Conservation (phyloP, 2,888 invertebrate genomes). For the Fragum whitleyi region DNA sequence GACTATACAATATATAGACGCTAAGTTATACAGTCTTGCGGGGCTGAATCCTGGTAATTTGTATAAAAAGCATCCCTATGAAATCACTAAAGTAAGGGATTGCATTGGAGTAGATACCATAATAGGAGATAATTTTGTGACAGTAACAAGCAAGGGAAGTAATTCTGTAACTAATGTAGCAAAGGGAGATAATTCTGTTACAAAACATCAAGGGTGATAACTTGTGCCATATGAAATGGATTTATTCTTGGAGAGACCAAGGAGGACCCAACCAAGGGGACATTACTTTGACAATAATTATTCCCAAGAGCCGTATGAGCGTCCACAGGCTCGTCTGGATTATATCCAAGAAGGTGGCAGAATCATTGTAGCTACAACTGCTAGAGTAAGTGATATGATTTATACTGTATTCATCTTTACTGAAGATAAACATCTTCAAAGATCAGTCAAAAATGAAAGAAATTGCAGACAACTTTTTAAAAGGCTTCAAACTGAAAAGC, state of each 20-base stretch:
- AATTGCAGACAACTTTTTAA: too few species aligned
- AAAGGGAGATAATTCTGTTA: neutral
- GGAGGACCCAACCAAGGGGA: slow-evolving; percentile 10
- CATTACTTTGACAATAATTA: slow-evolving; percentile 29
- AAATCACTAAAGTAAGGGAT: too few species aligned
- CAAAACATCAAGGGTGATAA: neutral
- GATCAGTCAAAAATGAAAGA: too few species aligned
- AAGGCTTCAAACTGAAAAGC: too few species aligned
- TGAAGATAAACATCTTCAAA: too few species aligned
- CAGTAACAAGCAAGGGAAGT: neutral
- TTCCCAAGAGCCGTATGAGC: slow-evolving; percentile 50
- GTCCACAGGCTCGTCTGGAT: slow-evolving; percentile 54
- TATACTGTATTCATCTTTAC: neutral
- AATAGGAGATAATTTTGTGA: too few species aligned
- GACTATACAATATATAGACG: too few species aligned
- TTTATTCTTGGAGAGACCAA: slow-evolving; percentile 21
- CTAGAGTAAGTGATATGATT: slow-evolving; percentile 12
- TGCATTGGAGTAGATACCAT: too few species aligned
- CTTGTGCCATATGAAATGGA: neutral
- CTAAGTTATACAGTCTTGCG: too few species aligned
- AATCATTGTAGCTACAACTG: slow-evolving; percentile 23
- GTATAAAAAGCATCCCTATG: too few species aligned
- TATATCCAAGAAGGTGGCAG: slow-evolving; percentile 45
- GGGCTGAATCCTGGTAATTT: too few species aligned
- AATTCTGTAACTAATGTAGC: neutral